Evolutionary conservation across 2,797 vertebrate species (phyloP), one percentile per base, ranked within the genome.

Genomic region (Lepidocolaptes lacrymiger): DNA sequence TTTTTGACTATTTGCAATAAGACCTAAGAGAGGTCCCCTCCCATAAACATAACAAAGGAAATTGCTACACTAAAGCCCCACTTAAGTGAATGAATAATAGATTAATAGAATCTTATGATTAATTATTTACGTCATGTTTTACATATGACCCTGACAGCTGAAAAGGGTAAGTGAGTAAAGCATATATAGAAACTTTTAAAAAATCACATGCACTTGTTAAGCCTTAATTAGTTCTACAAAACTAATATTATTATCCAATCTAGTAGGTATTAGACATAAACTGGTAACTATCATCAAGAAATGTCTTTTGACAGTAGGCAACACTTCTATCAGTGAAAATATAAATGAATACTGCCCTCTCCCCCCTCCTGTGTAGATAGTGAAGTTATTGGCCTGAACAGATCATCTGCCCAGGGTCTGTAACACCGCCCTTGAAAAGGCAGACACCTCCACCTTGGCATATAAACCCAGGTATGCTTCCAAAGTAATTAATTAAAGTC

Each of bases 11-110:
- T 86, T 95, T 95, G 84, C 88, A 82, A 2, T 82, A 90, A 64
- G 77, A 85, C 52, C 64, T 87, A 81, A 91, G 88, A 90, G 77
- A 86, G 61, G 20, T 93, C 93, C 52, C 74, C 93, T 93, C 90
- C 88, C 80, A 90, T 80, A 93, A 91, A 89, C 61, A 75, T 64
- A 96, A 95, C 91, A 91, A 91, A 95, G 84, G 68, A 86, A 94
- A 79, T 89, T 22, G 1, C 91, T 89, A 62, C 34, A 41, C 32
- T 86, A 46, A 61, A 93, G 63, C 34, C 69, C 67, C 88, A 96
- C 93, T 95, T 89, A 91, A 85, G 73, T 93, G 85, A 90, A 93
- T 96, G 46, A 97, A 96, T 95, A 94, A 95, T 92, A 89, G 84
- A 89, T 88, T 87, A 91, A 95, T 79, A 96, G 52, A 90, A 93